Percentiles rank a stretch among this genome's conserved stretches.
These are phyloP conservation scores for Pemphigus obesinymphae DNA, from an alignment of 1,140 invertebrate species.

Conservation along the genomic window DNA sequence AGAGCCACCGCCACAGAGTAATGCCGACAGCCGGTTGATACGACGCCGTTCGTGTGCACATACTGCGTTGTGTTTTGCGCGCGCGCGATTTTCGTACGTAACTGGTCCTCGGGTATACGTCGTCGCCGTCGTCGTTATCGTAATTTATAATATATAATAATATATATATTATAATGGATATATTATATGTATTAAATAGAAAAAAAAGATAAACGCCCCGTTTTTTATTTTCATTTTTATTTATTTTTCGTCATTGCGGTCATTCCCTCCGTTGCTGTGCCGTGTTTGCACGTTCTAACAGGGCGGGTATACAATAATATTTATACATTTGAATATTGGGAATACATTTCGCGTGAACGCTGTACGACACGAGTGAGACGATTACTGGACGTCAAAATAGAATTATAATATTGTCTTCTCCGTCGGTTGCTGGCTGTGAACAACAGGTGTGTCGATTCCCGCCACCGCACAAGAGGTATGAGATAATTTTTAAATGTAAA, in stretches of 20 bases:
- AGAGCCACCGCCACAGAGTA: background rate
- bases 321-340: no score
- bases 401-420: background rate
- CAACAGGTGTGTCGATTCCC: background rate
- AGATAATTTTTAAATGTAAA: background rate
- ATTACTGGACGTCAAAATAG: background rate
- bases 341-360: background rate
- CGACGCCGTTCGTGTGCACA: background rate
- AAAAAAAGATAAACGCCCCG: background rate
- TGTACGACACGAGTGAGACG: background rate
- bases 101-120: background rate
- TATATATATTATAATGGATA: background rate
- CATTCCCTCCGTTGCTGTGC: background rate
- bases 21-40: slow-evolving; percentile 29
- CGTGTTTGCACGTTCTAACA: no score
- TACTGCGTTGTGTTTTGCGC: background rate
- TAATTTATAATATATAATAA: background rate
- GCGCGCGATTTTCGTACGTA: background rate
- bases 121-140: background rate
- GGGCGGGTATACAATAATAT: no score
- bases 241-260: background rate
- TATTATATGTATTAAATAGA: background rate
- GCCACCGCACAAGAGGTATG: background rate
- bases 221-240: no score
- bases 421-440: background rate